Percentiles rank a stretch among this genome's conserved stretches.
phyloP scores from a whole-genome alignment of 2,888 invertebrate genomes.

The Scaptomyza tumidula region DNA sequence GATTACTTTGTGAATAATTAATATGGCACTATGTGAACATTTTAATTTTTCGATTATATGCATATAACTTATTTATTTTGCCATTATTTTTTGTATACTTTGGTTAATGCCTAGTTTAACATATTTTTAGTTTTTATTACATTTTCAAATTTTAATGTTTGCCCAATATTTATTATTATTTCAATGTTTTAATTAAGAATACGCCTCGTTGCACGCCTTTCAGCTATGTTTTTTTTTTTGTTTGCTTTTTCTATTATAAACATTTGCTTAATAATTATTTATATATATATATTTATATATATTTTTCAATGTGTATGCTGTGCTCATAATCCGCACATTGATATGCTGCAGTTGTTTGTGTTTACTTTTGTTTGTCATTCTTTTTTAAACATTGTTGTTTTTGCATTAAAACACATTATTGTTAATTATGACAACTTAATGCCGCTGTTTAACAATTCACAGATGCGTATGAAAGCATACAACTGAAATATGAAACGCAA shows the following conservation, averaged over 20 bases:
- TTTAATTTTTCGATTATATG: not conserved
- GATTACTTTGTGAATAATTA: slow-evolving; percentile 8
- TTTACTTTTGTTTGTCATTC: slow-evolving; percentile 54
- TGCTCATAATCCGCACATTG: slow-evolving; percentile 22
- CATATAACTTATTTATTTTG: slow-evolving; percentile 11
- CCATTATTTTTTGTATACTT: slow-evolving; percentile 18
- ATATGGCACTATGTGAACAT: not conserved
- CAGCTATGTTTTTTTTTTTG: not conserved
- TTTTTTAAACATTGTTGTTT: slow-evolving; percentile 7
- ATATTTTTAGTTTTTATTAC: slow-evolving; percentile 8
- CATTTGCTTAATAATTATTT: slow-evolving; percentile 16
- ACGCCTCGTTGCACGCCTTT: slow-evolving; percentile 3
- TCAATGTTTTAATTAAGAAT: slow-evolving; percentile 46
- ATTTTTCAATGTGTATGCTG: slow-evolving; percentile 24
- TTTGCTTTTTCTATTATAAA: slow-evolving; percentile 4
- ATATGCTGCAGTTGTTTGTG: slow-evolving; percentile 23
- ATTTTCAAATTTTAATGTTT: not conserved
- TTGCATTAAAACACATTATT: slow-evolving; percentile 23
- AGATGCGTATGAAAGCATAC: not conserved
- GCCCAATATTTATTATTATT: slow-evolving; percentile 14
- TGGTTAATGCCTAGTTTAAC: not conserved
- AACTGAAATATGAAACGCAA: slow-evolving; percentile 10
- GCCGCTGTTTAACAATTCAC: slow-evolving; percentile 4
- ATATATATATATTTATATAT: not conserved
- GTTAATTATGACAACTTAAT: slow-evolving; percentile 37